Percentiles rank a stretch among this genome's conserved stretches.
Evolutionary conservation across 2,888 invertebrate genomes (phyloP).

Genomic region (Spodoptera picta): DNA sequence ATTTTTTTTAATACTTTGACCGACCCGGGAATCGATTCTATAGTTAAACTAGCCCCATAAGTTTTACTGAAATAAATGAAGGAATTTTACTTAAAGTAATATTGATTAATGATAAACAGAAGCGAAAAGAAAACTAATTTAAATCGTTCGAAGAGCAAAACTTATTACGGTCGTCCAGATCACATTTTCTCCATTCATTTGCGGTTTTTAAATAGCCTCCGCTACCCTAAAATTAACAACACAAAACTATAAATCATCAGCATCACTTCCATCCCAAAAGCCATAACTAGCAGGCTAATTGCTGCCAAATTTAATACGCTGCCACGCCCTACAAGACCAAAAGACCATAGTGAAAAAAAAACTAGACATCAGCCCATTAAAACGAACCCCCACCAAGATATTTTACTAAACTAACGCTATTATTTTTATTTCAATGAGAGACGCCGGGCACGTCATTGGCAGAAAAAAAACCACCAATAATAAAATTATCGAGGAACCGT

Average conservation of each 20-base stretch:
- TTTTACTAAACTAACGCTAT: conserved; percentile 71
- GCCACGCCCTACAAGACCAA: conserved; percentile 47
- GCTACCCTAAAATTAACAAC: not conserved
- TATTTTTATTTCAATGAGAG: conserved; percentile 78
- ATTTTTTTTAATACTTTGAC: no score
- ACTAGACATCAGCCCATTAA: conserved; percentile 58
- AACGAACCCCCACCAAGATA: conserved; percentile 67
- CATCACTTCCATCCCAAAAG: conserved; percentile 27
- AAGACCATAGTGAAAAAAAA: conserved; percentile 61
- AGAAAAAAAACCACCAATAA: conserved; percentile 83
- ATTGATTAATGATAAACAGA: no score
- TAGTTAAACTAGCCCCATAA: no score
- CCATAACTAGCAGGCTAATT: conserved; percentile 57
- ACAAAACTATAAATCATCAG: conserved; percentile 7
- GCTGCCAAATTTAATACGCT: conserved; percentile 51
- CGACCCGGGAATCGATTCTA: no score
- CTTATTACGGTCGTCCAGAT: not conserved
- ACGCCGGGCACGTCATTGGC: conserved; percentile 74
- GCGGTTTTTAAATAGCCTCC: not conserved
- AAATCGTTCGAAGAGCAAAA: not conserved
- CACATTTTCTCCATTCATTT: not conserved
- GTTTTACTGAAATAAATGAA: no score
- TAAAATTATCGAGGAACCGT: conserved; percentile 86
- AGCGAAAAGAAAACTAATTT: not conserved
- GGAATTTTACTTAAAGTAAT: no score